phyloP scores from a whole-genome alignment of 1,140 invertebrate species.

The Andrena cerasifolii region DNA sequence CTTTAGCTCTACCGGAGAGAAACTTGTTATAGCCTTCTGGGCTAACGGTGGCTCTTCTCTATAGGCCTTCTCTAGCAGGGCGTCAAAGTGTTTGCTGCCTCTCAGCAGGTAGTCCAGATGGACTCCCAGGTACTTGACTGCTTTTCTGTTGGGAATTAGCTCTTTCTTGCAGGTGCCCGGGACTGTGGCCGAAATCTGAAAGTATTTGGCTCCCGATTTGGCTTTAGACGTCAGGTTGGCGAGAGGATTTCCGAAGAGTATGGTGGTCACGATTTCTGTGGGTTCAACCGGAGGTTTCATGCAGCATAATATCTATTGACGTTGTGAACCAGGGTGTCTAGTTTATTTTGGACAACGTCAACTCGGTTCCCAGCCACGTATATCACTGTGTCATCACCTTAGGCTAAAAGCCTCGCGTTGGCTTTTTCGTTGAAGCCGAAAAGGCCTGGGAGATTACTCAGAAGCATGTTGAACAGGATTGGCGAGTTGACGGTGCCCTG shows the following conservation, averaged over 20 bases:
- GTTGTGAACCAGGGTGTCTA: too few species aligned
- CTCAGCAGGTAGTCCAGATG: not conserved
- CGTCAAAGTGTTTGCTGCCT: not conserved
- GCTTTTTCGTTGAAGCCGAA: not conserved
- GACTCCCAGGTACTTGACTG: not conserved
- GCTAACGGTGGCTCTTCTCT: too few species aligned
- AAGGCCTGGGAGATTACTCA: not conserved
- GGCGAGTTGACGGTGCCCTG: not conserved
- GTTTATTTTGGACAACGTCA: not conserved
- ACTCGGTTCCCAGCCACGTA: not conserved
- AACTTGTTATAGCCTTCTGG: too few species aligned
- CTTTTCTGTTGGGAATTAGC: not conserved
- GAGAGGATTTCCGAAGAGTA: not conserved
- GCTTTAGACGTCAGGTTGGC: not conserved
- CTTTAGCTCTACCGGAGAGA: too few species aligned
- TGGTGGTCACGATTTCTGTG: not conserved
- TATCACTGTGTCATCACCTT: not conserved
- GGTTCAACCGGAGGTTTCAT: too few species aligned
- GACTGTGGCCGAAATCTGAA: not conserved
- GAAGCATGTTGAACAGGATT: not conserved
- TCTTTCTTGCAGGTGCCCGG: not conserved
- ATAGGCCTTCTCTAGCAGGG: not conserved
- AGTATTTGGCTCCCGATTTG: not conserved
- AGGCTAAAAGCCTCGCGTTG: not conserved
- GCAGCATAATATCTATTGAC: too few species aligned